Percentiles rank a stretch among this genome's conserved stretches.
Conservation (phyloP, 2,888 invertebrate genomes). For the Catocala sponsa region DNA sequence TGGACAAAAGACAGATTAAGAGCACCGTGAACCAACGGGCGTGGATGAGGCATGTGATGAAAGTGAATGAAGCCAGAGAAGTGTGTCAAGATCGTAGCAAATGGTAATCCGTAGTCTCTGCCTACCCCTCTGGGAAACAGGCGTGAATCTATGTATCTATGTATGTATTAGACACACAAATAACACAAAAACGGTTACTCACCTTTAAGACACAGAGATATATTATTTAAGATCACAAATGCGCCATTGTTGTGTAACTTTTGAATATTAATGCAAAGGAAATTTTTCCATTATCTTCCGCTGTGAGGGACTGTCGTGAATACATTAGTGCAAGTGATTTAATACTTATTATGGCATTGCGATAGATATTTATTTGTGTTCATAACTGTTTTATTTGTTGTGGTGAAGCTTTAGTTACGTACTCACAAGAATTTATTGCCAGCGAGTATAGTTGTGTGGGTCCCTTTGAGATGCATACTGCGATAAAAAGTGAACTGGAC, state of each 20-base stretch:
- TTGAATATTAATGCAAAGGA: constrained; percentile 51
- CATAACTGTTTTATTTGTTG: constrained; percentile 12
- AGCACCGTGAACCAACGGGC: too few species aligned
- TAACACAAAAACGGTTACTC: constrained; percentile 13
- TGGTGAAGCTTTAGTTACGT: constrained; percentile 10
- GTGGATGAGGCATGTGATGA: too few species aligned
- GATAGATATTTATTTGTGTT: constrained; percentile 29
- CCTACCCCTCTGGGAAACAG: too few species aligned
- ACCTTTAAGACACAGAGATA: constrained; percentile 35
- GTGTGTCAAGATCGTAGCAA: too few species aligned
- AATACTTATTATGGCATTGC: constrained; percentile 34
- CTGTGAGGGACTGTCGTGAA: constrained; percentile 45
- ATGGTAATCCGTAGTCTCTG: too few species aligned
- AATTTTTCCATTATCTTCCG: constrained; percentile 52
- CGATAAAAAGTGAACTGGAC: too few species aligned
- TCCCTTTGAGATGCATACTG: too few species aligned
- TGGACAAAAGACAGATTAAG: too few species aligned
- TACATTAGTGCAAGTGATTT: constrained; percentile 46
- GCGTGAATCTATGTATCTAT: too few species aligned
- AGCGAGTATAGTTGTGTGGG: too few species aligned
- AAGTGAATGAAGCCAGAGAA: too few species aligned
- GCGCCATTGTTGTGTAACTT: constrained; percentile 41
- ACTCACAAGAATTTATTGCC: constrained; percentile 12
- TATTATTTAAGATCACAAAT: constrained; percentile 44
- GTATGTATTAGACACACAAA: too few species aligned